Base-by-base conservation (phyloP, 2,888 invertebrate genomes). In the Synanthedon andrenaeformis region DNA sequence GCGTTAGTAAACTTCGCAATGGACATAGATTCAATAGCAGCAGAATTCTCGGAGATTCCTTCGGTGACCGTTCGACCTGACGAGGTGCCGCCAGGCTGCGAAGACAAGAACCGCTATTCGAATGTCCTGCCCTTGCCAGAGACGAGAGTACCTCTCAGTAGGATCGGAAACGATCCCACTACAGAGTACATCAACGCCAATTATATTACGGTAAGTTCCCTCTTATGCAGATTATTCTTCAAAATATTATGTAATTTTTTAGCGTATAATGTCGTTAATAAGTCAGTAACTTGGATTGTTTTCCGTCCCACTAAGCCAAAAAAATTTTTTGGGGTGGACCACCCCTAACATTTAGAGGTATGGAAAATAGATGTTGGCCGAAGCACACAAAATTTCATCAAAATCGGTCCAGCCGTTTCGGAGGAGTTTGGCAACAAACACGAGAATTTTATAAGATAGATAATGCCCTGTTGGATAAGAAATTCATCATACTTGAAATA, bases 151-250 rank as follows among this genome's bases (percentile, higher is more conserved):
- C 91, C 91, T 41, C 85, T 97, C 42, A 90, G 89, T 62, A 89
- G 90, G 58, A 88, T 92, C 55, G 92, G 92, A 55, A 92, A 91
- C 57, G 93, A 94, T 66, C 92, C 93, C 1, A 92, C 92, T 58
- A 92, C 94, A 52, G 95, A 96, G 79, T 98, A 97, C 74, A 97
- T 97, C 63, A 98, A 97, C 72, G 97, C 97, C 58, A 97, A 96
- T 81, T 97, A 91, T 82, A 92, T 97, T 62, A 92, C 94, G 79
- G 97, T 97, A 79, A 91, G 92, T 84, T 11, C 8, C 28, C 8
- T 8, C 35, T 35, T 35, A 8, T 35, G 35, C 35, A 35, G 35
- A n/a, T 8, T 13, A 45, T 45, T 14, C 45, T n/a, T 13, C 6
- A 11, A 6, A 48, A 48, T 42, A 17, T 35, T 3, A 35, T 35